Evolutionary conservation across 2,113 vertebrate species (phyloP), one percentile per base, ranked within the genome.

Genomic region (Lanius ludovicianus): DNA sequence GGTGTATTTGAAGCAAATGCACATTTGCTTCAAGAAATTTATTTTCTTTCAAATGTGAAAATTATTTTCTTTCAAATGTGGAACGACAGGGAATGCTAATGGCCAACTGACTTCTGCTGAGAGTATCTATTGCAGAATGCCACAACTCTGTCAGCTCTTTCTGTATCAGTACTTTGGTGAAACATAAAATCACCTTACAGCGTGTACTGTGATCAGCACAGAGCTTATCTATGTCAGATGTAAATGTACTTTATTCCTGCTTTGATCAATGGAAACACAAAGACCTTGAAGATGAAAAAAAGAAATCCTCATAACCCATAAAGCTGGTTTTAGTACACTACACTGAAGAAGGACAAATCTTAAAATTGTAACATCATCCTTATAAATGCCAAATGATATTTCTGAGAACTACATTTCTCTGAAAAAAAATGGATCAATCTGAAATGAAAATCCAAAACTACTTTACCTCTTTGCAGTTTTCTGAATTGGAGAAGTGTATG

Each of bases 401-500:
- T 88, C 27, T 17, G 10, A 44, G 49, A 46, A 64, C 17, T 9
- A 60, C 23, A 20, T 70, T 77, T 12, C 33, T 49, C 25, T 86
- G 52, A n/a, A 77, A 89, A 73, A 89, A 64, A 55, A 20, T 0
- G 1, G 7, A 87, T 85, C 20, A 33, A 42, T 60, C 16, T 42
- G 55, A 71, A 94, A 91, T 60, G 28, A 71, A 75, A 83, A 68
- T 91, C 8, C 75, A 35, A 33, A 84, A 28, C 10, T 10, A 13
- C 25, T 87, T 93, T 85, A 99, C 99, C 99, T 99, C 99, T 98
- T 99, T 99, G 98, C 99, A 99, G 98, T 99, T 99, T 89, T 99
- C 99, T 1, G 99, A 99, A 98, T 99, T 99, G 86, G 99, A 99
- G 97, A 99, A 99, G 97, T 99, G 99, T 97, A 99, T 99, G 88